Conservation (phyloP, 2,797 vertebrate species). For the Columba guinea region DNA sequence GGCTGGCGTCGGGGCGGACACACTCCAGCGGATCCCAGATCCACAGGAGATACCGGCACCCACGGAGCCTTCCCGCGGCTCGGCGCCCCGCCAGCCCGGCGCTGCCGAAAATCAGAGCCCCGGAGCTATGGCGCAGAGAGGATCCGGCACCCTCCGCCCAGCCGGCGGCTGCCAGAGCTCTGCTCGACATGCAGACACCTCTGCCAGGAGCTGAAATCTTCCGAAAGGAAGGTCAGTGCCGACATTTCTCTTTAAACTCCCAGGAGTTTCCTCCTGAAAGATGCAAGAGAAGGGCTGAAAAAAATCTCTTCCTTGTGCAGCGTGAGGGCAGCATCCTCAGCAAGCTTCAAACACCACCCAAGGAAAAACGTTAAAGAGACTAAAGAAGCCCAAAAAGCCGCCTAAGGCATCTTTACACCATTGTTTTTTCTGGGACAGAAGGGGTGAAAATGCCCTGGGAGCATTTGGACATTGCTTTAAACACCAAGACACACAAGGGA, state of each 20-base stretch:
- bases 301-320: neutral
- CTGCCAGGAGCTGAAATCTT: neutral
- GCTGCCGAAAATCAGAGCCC: neutral
- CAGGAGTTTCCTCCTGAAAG: conserved; percentile 15
- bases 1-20: neutral
- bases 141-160: neutral
- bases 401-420: neutral
- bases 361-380: neutral
- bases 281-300: conserved; percentile 19
- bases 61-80: neutral
- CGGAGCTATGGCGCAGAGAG: neutral
- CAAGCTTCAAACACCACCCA: conserved; percentile 17
- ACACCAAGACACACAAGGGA: neutral
- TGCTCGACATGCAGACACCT: neutral
- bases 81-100: accelerated
- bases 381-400: conserved; percentile 15
- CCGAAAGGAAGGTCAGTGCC: neutral
- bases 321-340: neutral
- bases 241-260: neutral
- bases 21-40: conserved; percentile 6
- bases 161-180: neutral
- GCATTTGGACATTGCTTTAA: neutral
- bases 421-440: neutral
- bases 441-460: neutral
- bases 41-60: neutral